Conservation (phyloP, 2,797 vertebrate genomes). For the Gouania willdenowi region DNA sequence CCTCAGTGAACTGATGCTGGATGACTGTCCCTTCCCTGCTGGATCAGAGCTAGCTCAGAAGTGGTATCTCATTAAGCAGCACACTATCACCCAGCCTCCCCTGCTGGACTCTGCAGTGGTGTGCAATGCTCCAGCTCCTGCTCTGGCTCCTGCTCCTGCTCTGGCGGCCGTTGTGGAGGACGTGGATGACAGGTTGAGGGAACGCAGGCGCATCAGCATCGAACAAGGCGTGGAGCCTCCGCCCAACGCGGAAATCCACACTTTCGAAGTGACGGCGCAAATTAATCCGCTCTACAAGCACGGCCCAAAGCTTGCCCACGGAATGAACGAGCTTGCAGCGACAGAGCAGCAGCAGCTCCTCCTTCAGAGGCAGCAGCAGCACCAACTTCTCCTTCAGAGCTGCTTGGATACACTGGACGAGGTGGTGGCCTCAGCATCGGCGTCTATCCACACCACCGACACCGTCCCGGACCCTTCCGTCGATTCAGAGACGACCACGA, state of each 20-base stretch:
- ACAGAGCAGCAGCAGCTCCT: constrained; percentile 67
- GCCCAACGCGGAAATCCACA: constrained; percentile 82
- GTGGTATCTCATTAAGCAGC: constrained; percentile 86
- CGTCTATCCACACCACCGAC: constrained; percentile 31
- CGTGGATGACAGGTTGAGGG: constrained; percentile 79
- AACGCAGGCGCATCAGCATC: constrained; percentile 81
- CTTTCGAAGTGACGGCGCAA: constrained; percentile 81
- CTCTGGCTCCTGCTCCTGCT: constrained; percentile 20
- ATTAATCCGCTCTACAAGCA: constrained; percentile 81
- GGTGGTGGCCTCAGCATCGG: constrained; percentile 61
- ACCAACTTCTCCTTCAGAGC: constrained; percentile 77
- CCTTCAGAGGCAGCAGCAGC: constrained; percentile 68
- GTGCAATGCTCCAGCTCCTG: constrained; percentile 39
- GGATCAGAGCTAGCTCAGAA: constrained; percentile 83
- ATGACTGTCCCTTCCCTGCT: constrained; percentile 81
- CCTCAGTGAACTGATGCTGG: constrained; percentile 83
- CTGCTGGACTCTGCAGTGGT: constrained; percentile 56
- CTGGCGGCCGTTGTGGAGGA: constrained; percentile 68
- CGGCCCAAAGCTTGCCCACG: constrained; percentile 81
- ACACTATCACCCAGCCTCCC: constrained; percentile 78
- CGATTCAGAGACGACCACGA: constrained; percentile 42
- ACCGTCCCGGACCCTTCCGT: constrained; percentile 29
- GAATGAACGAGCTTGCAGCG: constrained; percentile 77
- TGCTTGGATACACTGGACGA: constrained; percentile 80
- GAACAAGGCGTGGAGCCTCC: constrained; percentile 83